These are phyloP conservation scores for Tupaia tana DNA, from an alignment of 2,113 vertebrate genomes.

Conservation along the genomic window DNA sequence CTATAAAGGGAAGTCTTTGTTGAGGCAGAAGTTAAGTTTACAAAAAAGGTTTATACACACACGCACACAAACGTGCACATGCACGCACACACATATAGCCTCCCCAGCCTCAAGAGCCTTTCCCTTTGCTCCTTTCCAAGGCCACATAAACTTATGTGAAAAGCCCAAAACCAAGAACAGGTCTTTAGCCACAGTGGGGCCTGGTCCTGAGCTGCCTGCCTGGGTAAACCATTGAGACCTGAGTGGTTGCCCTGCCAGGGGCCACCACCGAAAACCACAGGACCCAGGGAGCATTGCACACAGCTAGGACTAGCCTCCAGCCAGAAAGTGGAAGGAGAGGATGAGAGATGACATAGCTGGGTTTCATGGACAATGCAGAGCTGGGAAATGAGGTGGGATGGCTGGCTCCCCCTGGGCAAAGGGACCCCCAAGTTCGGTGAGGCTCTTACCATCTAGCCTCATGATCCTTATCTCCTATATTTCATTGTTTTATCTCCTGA, in stretches of 20 bases:
- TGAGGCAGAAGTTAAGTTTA: neutral
- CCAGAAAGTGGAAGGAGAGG: neutral
- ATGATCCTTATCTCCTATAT: constrained; percentile 44
- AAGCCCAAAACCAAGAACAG: constrained; percentile 66
- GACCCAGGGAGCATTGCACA: neutral
- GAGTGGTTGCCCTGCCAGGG: constrained; percentile 48
- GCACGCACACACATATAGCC: no score
- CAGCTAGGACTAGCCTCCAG: neutral
- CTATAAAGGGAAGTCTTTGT: neutral
- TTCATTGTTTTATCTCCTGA: constrained; percentile 70
- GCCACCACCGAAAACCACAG: neutral
- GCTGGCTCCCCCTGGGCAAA: constrained; percentile 25
- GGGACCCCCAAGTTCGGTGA: neutral
- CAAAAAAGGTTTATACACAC: neutral
- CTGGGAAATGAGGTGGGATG: neutral
- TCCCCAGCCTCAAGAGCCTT: neutral
- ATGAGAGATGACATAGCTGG: constrained; percentile 24
- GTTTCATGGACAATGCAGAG: constrained; percentile 11
- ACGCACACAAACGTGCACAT: neutral
- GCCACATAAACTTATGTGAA: constrained; percentile 60
- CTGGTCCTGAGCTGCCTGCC: constrained; percentile 45
- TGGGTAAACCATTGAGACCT: neutral
- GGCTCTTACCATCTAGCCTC: neutral
- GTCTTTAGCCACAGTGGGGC: constrained; percentile 34
- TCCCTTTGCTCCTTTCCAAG: constrained; percentile 52